Percentiles rank a stretch among this genome's conserved stretches.
phyloP scores from a whole-genome alignment of 2,113 vertebrate genomes.

The Bos indicus region DNA sequence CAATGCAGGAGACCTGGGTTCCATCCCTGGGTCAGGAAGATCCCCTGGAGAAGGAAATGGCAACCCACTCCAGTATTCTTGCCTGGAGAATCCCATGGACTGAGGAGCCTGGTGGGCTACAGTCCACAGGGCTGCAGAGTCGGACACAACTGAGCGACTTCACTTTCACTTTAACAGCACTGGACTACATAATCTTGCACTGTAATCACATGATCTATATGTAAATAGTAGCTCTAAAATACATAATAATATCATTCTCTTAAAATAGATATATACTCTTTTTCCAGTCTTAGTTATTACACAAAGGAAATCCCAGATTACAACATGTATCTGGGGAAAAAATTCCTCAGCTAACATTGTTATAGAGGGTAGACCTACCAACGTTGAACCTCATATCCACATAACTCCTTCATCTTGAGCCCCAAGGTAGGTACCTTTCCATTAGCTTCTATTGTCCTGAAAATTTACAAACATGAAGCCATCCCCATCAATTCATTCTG shows the following conservation, averaged over 20 bases:
- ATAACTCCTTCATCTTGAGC: not conserved
- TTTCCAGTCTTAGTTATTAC: not conserved
- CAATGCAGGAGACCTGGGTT: no score
- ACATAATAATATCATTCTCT: not conserved
- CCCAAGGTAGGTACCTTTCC: not conserved
- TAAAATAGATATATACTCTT: not conserved
- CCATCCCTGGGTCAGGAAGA: no score
- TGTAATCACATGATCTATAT: not conserved
- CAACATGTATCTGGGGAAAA: not conserved
- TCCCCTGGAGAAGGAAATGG: no score
- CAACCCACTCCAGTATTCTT: no score
- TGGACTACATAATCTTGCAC: not conserved
- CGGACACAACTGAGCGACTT: no score
- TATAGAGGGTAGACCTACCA: not conserved
- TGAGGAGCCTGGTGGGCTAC: no score
- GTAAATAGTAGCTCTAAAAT: conserved; percentile 1
- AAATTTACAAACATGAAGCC: not conserved
- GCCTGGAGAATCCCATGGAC: no score
- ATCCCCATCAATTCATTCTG: not conserved
- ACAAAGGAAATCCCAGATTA: not conserved
- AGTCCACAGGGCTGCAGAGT: no score
- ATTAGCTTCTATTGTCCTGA: not conserved
- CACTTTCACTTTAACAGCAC: not conserved
- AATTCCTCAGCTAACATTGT: not conserved
- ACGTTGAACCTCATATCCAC: not conserved